A percentile compares a stretch with the other conserved stretches of the same genome.
phyloP scores from a whole-genome alignment of 2,113 vertebrate species.

The Poecilia latipinna region DNA sequence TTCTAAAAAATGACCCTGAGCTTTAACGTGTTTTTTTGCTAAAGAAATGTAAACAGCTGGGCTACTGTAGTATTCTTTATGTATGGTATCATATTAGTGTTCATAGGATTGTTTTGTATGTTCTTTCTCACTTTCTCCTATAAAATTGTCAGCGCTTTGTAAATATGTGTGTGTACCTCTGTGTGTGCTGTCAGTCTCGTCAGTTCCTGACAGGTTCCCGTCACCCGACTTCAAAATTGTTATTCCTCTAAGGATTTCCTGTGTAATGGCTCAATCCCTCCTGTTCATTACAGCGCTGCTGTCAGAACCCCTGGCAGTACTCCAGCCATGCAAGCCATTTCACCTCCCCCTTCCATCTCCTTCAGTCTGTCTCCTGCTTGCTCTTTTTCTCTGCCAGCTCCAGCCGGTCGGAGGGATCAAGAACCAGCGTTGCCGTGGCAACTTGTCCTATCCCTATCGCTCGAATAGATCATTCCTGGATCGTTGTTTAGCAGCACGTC shows the following conservation, averaged over 20 bases:
- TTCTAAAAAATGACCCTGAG: too few species aligned
- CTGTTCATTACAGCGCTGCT: constrained; percentile 55
- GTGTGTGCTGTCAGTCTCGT: constrained; percentile 11
- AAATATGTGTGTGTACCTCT: background rate
- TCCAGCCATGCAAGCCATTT: constrained; percentile 35
- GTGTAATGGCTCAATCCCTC: constrained; percentile 16
- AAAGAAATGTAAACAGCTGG: too few species aligned
- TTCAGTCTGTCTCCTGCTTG: constrained; percentile 33
- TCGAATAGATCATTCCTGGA: constrained; percentile 54
- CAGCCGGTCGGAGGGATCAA: constrained; percentile 61
- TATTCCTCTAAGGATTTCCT: constrained; percentile 27
- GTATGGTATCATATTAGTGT: too few species aligned
- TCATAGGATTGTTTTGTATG: too few species aligned
- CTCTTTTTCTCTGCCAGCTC: constrained; percentile 58
- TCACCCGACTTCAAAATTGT: constrained; percentile 44
- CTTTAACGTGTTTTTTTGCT: too few species aligned
- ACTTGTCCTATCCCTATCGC: constrained; percentile 60
- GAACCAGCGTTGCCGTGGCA: constrained; percentile 72
- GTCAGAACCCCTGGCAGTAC: constrained; percentile 59
- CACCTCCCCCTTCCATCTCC: constrained; percentile 17
- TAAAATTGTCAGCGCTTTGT: background rate
- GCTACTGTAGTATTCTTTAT: too few species aligned
- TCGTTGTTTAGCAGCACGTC: constrained; percentile 26
- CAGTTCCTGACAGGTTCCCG: constrained; percentile 17
- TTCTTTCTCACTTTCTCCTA: background rate